These are phyloP conservation scores for Capricornis sumatraensis DNA, from an alignment of 2,113 vertebrate genomes.

Conservation along the genomic window DNA sequence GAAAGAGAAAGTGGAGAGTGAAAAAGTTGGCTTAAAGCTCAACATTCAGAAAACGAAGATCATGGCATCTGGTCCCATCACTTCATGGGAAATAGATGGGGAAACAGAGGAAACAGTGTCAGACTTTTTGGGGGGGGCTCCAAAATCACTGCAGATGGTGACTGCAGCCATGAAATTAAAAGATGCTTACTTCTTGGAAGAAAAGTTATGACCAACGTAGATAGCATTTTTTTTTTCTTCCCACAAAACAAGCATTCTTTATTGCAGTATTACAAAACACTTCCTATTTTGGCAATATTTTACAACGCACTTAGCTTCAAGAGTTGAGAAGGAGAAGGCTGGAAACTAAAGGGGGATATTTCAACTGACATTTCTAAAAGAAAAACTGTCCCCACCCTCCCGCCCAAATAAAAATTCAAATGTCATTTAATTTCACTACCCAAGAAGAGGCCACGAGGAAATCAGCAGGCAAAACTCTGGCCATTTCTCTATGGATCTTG, in stretches of 20 bases:
- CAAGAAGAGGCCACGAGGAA: slow-evolving; percentile 80
- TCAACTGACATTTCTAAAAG: slow-evolving; percentile 76
- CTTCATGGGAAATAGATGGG: too few relatives aligned
- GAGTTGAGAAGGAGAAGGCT: slow-evolving; percentile 63
- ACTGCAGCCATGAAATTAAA: too few relatives aligned
- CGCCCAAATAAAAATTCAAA: slow-evolving; percentile 83
- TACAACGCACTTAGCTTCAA: slow-evolving; percentile 79
- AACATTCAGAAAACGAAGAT: too few relatives aligned
- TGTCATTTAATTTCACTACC: slow-evolving; percentile 84
- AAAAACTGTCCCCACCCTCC: slow-evolving; percentile 77
- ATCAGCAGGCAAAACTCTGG: slow-evolving; percentile 83
- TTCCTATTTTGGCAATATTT: slow-evolving; percentile 87
- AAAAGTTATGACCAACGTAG: too few relatives aligned
- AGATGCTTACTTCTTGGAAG: too few relatives aligned
- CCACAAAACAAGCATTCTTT: slow-evolving; percentile 88
- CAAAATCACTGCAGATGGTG: too few relatives aligned
- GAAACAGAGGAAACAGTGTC: too few relatives aligned
- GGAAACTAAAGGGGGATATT: slow-evolving; percentile 78
- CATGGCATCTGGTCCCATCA: too few relatives aligned
- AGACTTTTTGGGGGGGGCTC: too few relatives aligned
- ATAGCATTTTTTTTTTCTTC: too few relatives aligned
- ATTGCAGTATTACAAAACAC: slow-evolving; percentile 90
- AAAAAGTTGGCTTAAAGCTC: too few relatives aligned
- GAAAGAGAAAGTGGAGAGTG: too few relatives aligned
- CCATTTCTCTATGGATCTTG: slow-evolving; percentile 78